Percentiles rank a stretch among this genome's conserved stretches.
These are phyloP conservation scores for Chloromyia formosa DNA, from an alignment of 2,888 invertebrate genomes.

Conservation along the genomic window DNA sequence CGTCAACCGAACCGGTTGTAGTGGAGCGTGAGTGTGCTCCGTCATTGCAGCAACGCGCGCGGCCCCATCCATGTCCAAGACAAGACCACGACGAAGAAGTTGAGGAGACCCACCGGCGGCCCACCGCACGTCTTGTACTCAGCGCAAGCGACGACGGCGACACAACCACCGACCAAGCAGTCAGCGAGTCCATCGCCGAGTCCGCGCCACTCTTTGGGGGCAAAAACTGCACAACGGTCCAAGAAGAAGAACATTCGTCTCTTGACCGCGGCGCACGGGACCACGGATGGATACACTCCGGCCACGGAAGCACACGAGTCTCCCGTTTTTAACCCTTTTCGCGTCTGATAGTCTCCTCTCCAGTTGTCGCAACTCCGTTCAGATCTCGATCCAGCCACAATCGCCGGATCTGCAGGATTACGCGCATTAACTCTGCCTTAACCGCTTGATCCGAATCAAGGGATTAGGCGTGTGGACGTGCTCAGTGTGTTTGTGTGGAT, in stretches of 20 bases:
- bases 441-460: conserved; percentile 23
- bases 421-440: conserved; percentile 17
- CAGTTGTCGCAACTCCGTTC: not conserved
- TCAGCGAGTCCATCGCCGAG: not conserved
- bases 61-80: not conserved
- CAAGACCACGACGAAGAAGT: no score
- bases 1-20: no score
- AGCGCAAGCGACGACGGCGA: conserved; percentile 11
- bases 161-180: not conserved
- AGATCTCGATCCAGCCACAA: no score
- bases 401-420: not conserved
- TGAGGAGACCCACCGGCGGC: conserved; percentile 20
- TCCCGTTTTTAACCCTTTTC: conserved; percentile 31
- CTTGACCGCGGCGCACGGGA: conserved; percentile 31
- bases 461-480: conserved; percentile 11
- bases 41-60: no score
- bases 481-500: not conserved
- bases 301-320: conserved; percentile 16
- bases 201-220: conserved; percentile 5
- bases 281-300: not conserved
- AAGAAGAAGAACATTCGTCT: conserved; percentile 33
- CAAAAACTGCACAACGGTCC: conserved; percentile 33
- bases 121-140: conserved; percentile 4
- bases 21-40: no score
- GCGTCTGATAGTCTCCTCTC: not conserved